Evolutionary conservation across 2,888 invertebrate genomes (phyloP), one percentile per base, ranked within the genome.

Genomic region (Magallana nippona): DNA sequence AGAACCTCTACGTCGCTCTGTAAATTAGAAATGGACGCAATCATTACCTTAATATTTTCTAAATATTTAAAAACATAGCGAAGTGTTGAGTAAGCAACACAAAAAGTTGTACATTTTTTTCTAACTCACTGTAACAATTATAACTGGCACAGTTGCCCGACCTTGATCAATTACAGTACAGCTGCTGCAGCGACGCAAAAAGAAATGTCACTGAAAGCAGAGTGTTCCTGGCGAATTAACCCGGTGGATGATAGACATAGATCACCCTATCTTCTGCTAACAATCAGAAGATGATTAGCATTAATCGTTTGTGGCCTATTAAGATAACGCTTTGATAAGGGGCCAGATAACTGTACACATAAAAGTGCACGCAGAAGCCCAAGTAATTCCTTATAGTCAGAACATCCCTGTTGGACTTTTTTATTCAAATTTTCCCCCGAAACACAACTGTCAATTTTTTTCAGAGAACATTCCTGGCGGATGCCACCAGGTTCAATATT

Each of bases 231-330:
- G 71, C 27, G 71, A 71, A 71, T 71, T 71, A 71, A 71, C 22
- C 32, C 71, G 32, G 13, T 71, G 15, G 15, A 71, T 71, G 71
- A 71, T 32, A 32, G 19, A 71, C 71, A 71, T 71, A 32, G 22
- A 71, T 27, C 71, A 71, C 71, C 10, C 71, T 71, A 71, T 71
- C 71, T 71, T 27, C 71, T 71, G 22, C 15, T 60, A 10, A 10
- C 71, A 71, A 71, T 71, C 71, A 71, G 15, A 32, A 22, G 71
- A 19, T 27, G 71, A 71, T 71, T 71, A 71, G 71, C 27, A 71
- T 71, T 71, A 71, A 71, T 71, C 71, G 71, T 71, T 71, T 27
- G 27, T 32, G 71, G 71, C 71, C 71, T 71, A 71, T 71, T 71
- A 71, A 32, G 71, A 71, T 71, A 71, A 71, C 71, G 32, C 71